These are phyloP conservation scores for Sclerurus mexicanus DNA, from an alignment of 2,113 vertebrate genomes.

Conservation along the genomic window DNA sequence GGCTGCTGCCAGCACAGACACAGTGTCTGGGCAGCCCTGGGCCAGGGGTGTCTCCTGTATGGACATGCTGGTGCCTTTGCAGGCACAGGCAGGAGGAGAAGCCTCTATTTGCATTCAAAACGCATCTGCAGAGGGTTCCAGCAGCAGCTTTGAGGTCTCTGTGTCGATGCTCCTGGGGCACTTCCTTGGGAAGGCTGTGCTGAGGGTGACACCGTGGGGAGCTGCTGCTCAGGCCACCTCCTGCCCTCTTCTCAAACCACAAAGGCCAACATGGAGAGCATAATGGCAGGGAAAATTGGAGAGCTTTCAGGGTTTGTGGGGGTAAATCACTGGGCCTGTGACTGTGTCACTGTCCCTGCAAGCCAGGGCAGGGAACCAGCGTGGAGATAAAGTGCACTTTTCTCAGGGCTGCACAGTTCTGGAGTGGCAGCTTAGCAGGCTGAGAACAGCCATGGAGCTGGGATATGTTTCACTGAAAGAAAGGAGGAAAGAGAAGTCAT, in stretches of 20 bases:
- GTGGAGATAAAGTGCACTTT: fast-evolving
- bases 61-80: background rate
- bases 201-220: fast-evolving
- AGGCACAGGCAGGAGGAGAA: background rate
- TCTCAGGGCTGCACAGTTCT: background rate
- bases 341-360: background rate
- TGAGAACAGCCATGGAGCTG: background rate
- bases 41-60: fast-evolving
- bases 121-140: background rate
- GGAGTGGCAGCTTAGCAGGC: background rate
- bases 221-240: background rate
- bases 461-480: background rate
- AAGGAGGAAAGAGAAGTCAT: background rate
- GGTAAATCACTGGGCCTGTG: background rate
- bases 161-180: background rate
- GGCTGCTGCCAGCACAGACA: background rate
- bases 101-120: background rate
- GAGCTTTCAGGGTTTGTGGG: background rate
- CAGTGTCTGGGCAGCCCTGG: background rate
- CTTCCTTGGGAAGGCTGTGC: background rate
- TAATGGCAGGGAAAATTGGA: background rate
- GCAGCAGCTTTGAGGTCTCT: background rate
- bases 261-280: fast-evolving
- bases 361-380: background rate
- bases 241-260: background rate